Base-by-base conservation (phyloP, 2,888 invertebrate genomes). In the Mycalesis mineus region DNA sequence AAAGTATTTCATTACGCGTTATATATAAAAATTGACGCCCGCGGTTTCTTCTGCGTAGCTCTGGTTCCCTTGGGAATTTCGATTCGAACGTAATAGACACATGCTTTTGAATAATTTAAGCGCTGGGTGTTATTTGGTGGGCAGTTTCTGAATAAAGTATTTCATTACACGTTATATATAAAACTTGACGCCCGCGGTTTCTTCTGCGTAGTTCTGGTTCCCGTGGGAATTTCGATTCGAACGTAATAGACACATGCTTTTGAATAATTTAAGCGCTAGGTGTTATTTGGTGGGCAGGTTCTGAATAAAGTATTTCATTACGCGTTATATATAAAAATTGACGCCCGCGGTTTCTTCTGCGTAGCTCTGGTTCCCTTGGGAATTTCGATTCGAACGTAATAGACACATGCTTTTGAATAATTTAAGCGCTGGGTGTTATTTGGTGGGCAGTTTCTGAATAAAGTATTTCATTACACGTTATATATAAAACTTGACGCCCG, bases 1-100 rank as follows among this genome's bases (percentile, higher is more conserved):
- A 42, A 42, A 36, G 36, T 36, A 11, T 36, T 36, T 36, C 36
- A 36, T 36, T 36, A 11, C 11, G 36, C 22, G 5, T 22, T 22
- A 22, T 22, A 22, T 5, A 22, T 22, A 22, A n/a, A n/a, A n/a
- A n/a, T n/a, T n/a, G n/a, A n/a, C n/a, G n/a, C n/a, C n/a, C n/a
- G n/a, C n/a, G n/a, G n/a, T n/a, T n/a, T n/a, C n/a, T n/a, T n/a
- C n/a, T n/a, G n/a, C n/a, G n/a, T n/a, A n/a, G n/a, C n/a, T n/a
- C n/a, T n/a, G n/a, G n/a, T n/a, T n/a, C n/a, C n/a, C n/a, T n/a
- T n/a, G n/a, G n/a, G n/a, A n/a, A n/a, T n/a, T n/a, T 50, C 39
- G 50, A 50, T 50, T 29, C 50, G 28, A 39, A 50, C 39, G 50
- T 40, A 50, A 50, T 50, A 50, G 50, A 50, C 39, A 50, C 50